Evolutionary conservation across 2,888 invertebrate species (phyloP), one percentile per base, ranked within the genome.

Genomic region (Epistrophella euchroma): DNA sequence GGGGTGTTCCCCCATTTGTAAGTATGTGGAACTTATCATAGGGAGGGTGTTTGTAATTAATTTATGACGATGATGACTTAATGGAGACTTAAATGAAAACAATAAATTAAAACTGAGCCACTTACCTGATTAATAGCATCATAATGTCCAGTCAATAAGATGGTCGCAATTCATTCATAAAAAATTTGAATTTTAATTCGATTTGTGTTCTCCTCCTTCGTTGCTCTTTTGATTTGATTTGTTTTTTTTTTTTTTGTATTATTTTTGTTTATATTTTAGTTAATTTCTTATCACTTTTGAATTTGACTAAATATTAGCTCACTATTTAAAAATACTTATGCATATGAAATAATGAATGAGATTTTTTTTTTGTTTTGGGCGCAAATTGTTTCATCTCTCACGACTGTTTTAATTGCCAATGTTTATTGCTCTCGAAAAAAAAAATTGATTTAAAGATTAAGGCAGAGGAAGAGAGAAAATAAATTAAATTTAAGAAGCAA

Each of bases 71-170:
- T 71, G 62, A 72, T 62, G 43, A 73, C 66, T 73, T 73, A 73
- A 78, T 66, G 50, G 72, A 19, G 15, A 17, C 28, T 64, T 52
- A 56, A 64, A 72, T 73, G 71, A 58, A 64, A 71, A 32, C 56
- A 71, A 77, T 77, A 35, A 72, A 74, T 43, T 64, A 4, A 32
- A 64, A 35, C 25, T 58, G 55, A 17, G 7, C 17, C 28, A 77
- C 86, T 86, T 71, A 86, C 86, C 86, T 86, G 86, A 86, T 86
- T 86, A 82, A 82, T 64, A 82, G 86, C 82, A 78, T 78, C 86
- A 82, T 86, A 58, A 56, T 86, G 77, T 74, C 82, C 55, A 50
- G 77, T 66, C 66, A 47, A 19, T 47, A 45, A 62, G 72, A 56
- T 81, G 66, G 19, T 73, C 62, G 45, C 28, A 45, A 55, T 82